A percentile compares a stretch with the other conserved stretches of the same genome.
Conservation (phyloP, 2,888 invertebrate genomes). For the Habroteleia sp. region DNA sequence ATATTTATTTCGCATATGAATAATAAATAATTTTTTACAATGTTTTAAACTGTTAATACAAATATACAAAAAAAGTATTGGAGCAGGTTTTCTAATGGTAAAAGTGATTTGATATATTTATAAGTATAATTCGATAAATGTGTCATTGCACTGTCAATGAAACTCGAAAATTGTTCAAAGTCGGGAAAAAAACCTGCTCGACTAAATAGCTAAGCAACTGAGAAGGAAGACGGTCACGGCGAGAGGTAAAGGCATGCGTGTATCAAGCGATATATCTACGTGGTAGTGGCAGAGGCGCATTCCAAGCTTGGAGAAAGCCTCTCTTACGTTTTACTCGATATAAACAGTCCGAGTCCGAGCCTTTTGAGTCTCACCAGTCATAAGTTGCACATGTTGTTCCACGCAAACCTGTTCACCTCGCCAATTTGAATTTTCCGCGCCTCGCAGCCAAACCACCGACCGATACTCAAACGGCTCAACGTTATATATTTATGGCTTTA, state of each 20-base stretch:
- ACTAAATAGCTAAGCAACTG: slow-evolving; percentile 33
- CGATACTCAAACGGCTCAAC: not conserved
- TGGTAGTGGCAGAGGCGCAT: slow-evolving; percentile 72
- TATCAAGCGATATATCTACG: slow-evolving; percentile 44
- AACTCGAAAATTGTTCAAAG: slow-evolving; percentile 46
- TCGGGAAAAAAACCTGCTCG: slow-evolving; percentile 41
- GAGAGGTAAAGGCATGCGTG: slow-evolving; percentile 60
- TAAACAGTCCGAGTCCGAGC: slow-evolving; percentile 57
- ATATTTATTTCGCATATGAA: too few species aligned
- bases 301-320: slow-evolving; percentile 76
- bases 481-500: not conserved
- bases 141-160: slow-evolving; percentile 30
- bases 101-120: too few species aligned
- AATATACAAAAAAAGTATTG: too few species aligned
- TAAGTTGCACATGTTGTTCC: slow-evolving; percentile 58
- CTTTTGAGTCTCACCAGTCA: slow-evolving; percentile 50
- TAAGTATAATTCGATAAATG: slow-evolving; percentile 1
- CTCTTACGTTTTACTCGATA: slow-evolving; percentile 65
- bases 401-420: slow-evolving; percentile 53
- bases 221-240: slow-evolving; percentile 56
- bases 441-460: slow-evolving; percentile 8
- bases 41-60: too few species aligned
- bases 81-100: too few species aligned
- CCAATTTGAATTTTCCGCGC: slow-evolving; percentile 57
- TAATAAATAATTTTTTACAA: too few species aligned